Percentiles rank a stretch among this genome's conserved stretches.
These are phyloP conservation scores for Drosophila elegans DNA, from an alignment of 1,140 invertebrate species.

Conservation along the genomic window DNA sequence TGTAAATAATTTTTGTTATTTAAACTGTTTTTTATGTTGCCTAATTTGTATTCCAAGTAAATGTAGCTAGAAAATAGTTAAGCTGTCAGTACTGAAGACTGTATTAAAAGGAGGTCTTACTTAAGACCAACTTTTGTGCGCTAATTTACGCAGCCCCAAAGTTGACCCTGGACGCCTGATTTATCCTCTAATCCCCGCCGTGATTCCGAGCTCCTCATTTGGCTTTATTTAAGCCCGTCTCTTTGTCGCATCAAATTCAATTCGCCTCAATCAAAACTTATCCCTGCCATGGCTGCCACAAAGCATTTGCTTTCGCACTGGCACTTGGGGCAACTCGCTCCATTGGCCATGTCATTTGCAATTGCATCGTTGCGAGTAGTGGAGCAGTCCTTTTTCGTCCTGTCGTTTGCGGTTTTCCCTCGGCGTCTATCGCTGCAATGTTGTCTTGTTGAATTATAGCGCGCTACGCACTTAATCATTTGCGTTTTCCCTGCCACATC, in stretches of 20 bases:
- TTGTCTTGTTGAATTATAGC: constrained; percentile 78
- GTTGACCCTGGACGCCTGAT: constrained; percentile 23
- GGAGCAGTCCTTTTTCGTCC: not conserved
- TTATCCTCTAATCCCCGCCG: constrained; percentile 6
- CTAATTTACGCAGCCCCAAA: constrained; percentile 30
- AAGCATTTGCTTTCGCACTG: constrained; percentile 42
- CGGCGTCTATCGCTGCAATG: constrained; percentile 43
- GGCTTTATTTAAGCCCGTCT: constrained; percentile 7
- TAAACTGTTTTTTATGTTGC: too few relatives aligned
- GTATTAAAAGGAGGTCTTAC: constrained; percentile 2
- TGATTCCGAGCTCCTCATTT: constrained; percentile 15
- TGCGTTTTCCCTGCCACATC: constrained; percentile 74
- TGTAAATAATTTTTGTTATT: too few relatives aligned
- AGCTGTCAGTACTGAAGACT: not conserved
- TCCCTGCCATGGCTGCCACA: constrained; percentile 34
- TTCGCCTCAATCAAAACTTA: constrained; percentile 51
- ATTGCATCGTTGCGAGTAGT: constrained; percentile 23
- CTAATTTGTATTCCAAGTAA: too few relatives aligned
- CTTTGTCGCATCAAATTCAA: constrained; percentile 52
- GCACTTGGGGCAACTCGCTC: constrained; percentile 29
- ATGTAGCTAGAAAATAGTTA: not conserved
- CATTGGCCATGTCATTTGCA: constrained; percentile 70
- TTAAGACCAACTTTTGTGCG: constrained; percentile 23
- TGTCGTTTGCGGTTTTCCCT: constrained; percentile 25
- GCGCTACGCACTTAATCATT: constrained; percentile 78